Conservation (phyloP, 2,797 vertebrate genomes). For the Notolabrus celidotus region DNA sequence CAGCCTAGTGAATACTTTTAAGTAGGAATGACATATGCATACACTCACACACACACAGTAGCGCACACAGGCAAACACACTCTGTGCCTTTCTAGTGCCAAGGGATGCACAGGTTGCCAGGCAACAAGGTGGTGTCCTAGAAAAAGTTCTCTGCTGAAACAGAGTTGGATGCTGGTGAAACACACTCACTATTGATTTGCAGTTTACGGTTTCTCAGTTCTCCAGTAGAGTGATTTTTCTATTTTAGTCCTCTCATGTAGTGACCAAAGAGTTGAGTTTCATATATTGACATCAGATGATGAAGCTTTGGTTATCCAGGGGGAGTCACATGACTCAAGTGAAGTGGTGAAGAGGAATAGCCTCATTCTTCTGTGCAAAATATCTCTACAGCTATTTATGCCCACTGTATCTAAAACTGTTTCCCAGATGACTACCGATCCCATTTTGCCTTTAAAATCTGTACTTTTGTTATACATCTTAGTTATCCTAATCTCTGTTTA, state of each 20-base stretch:
- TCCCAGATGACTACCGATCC: too few relatives aligned
- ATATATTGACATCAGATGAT: conserved; percentile 37
- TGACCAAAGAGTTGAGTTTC: conserved; percentile 47
- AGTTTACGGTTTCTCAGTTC: conserved; percentile 54
- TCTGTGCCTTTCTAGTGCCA: conserved; percentile 50
- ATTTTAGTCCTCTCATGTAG: conserved; percentile 19
- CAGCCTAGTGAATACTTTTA: conserved; percentile 50
- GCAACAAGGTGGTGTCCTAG: conserved; percentile 84
- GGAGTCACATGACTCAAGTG: conserved; percentile 22
- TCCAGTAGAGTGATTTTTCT: conserved; percentile 17
- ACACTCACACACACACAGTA: conserved; percentile 20
- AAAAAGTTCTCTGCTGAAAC: conserved; percentile 72
- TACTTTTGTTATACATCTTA: too few relatives aligned
- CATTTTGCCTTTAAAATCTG: too few relatives aligned
- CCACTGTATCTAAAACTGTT: too few relatives aligned
- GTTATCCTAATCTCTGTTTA: too few relatives aligned
- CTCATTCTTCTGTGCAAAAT: not conserved
- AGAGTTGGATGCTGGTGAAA: conserved; percentile 49
- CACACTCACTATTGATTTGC: conserved; percentile 50
- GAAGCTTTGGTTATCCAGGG: conserved; percentile 11
- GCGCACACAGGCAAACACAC: conserved; percentile 8
- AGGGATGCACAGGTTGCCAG: conserved; percentile 82
- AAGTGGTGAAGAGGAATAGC: conserved; percentile 2
- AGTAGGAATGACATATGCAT: conserved; percentile 63
- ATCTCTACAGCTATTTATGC: not conserved